Conservation (phyloP, 2,797 vertebrate genomes). For the Pangasius macronema region DNA sequence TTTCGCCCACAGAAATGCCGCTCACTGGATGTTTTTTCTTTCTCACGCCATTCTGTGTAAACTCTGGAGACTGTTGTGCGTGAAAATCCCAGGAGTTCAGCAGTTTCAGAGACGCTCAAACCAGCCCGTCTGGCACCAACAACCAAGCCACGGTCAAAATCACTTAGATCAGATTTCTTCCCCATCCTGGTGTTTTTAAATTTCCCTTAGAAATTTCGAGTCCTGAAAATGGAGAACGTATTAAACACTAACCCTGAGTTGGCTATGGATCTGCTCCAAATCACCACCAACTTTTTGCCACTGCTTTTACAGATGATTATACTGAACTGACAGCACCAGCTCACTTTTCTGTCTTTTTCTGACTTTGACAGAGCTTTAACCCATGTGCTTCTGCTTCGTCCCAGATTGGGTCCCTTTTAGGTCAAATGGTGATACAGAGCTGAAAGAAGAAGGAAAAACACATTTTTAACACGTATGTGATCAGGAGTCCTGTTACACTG, state of each 20-base stretch:
- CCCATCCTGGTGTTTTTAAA: not conserved
- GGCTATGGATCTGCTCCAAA: not conserved
- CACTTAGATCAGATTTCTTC: slow-evolving; percentile 17
- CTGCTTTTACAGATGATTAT: too few relatives aligned
- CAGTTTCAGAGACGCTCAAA: not conserved
- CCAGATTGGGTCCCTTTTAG: not conserved
- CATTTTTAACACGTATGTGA: not conserved
- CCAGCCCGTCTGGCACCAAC: not conserved
- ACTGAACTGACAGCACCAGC: too few relatives aligned
- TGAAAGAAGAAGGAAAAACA: not conserved
- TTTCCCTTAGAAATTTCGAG: not conserved
- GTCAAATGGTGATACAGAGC: not conserved
- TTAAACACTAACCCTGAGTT: not conserved
- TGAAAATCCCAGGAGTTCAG: slow-evolving; percentile 12
- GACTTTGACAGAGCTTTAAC: not conserved
- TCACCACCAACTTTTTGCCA: not conserved
- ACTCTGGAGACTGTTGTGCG: slow-evolving; percentile 14
- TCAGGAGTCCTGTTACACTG: not conserved
- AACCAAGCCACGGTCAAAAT: slow-evolving; percentile 19
- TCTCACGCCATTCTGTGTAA: slow-evolving; percentile 13
- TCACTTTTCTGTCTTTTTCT: too few relatives aligned
- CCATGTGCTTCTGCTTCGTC: not conserved
- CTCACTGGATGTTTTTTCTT: slow-evolving; percentile 21
- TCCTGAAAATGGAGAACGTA: not conserved
- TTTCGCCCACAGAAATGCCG: slow-evolving; percentile 26